phyloP scores from a whole-genome alignment of 2,888 invertebrate genomes.

The Hofmannophila pseudospretella region DNA sequence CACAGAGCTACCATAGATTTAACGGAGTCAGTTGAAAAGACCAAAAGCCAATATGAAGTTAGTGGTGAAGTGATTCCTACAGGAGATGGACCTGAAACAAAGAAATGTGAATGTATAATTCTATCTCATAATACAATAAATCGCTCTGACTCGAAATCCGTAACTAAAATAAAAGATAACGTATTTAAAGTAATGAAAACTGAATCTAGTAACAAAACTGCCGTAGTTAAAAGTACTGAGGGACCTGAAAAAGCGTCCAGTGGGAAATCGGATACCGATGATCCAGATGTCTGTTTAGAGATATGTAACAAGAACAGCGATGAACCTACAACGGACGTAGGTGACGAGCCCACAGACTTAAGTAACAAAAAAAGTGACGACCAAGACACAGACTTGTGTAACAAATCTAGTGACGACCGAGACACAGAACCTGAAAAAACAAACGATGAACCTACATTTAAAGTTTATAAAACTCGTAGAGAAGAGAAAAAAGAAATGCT shows the following conservation, averaged over 20 bases:
- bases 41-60: conserved; percentile 13
- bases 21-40: conserved; percentile 28
- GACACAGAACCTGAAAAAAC: neutral
- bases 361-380: neutral
- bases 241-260: neutral
- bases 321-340: neutral
- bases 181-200: conserved; percentile 3
- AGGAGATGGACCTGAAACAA: neutral
- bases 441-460: neutral
- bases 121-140: neutral
- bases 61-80: neutral
- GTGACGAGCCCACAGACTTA: neutral
- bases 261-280: conserved; percentile 9
- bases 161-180: neutral
- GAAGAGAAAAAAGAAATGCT: conserved; percentile 43
- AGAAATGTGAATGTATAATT: neutral
- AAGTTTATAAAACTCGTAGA: neutral
- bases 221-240: neutral
- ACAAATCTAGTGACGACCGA: neutral
- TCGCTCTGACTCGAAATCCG: neutral
- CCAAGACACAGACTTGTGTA: neutral
- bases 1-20: conserved; percentile 42
- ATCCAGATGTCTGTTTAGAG: conserved; percentile 16
- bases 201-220: neutral
- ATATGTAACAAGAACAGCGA: conserved; percentile 2